Percentiles rank a stretch among this genome's conserved stretches.
These are phyloP conservation scores for Gallinago media DNA, from an alignment of 2,113 vertebrate genomes.

Conservation along the genomic window DNA sequence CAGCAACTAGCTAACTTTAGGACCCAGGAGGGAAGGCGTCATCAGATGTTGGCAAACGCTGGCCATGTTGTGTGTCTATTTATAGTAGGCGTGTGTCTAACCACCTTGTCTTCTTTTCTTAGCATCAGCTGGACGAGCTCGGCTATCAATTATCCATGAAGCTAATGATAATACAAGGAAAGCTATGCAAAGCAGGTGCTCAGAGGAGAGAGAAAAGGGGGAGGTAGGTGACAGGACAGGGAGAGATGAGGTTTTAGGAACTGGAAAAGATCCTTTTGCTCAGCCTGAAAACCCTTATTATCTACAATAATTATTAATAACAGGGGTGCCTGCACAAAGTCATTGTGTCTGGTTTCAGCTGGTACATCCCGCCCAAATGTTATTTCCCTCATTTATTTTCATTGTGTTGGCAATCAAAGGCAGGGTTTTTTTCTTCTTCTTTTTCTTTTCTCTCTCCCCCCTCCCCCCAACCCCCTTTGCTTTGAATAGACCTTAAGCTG, in stretches of 20 bases:
- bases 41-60: slow-evolving; percentile 75
- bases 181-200: slow-evolving; percentile 74
- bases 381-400: slow-evolving; percentile 50
- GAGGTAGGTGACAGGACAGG: neutral
- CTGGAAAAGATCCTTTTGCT: neutral
- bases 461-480: neutral
- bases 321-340: neutral
- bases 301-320: slow-evolving; percentile 48
- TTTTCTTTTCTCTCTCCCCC: too few relatives aligned
- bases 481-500: neutral
- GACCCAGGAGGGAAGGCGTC: slow-evolving; percentile 42
- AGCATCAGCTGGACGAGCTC: slow-evolving; percentile 66
- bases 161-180: slow-evolving; percentile 71
- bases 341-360: neutral
- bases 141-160: slow-evolving; percentile 80
- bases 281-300: slow-evolving; percentile 32
- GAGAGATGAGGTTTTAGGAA: neutral
- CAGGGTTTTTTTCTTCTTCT: neutral
- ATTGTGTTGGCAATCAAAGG: slow-evolving; percentile 23
- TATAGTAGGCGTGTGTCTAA: slow-evolving; percentile 75
- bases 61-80: slow-evolving; percentile 78
- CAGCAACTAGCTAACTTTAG: slow-evolving; percentile 44
- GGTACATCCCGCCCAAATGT: neutral
- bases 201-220: slow-evolving; percentile 3
- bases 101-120: slow-evolving; percentile 82